Evolutionary conservation across 2,888 invertebrate genomes (phyloP), one percentile per base, ranked within the genome.

Genomic region (Ophonus ardosiacus): DNA sequence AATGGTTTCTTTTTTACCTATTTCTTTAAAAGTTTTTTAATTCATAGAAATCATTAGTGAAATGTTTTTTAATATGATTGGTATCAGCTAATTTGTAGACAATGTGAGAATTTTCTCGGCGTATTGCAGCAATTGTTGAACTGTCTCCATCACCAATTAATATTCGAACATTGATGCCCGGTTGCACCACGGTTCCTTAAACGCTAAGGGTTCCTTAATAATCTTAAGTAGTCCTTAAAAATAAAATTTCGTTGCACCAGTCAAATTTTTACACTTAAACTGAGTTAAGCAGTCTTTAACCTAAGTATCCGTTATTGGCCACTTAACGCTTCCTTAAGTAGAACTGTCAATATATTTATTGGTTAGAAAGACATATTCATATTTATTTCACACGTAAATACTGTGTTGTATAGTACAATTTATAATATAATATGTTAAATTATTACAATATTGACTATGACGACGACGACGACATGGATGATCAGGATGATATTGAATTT

Each of bases 11-110:
- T 85, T 85, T 85, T 15, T 83, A 85, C 51, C 86, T 63, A 86
- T 88, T 83, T 81, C 80, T 82, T 59, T 71, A 85, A 17, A 51
- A 76, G 65, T 68, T 65, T 85, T 59, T 21, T 87, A 57, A 51
- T 86, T 87, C n/a, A 71, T 71, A 88, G 38, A 88, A 86, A 13
- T 87, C 87, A 8, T 81, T 86, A 13, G 65, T 83, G 40, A 88
- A 86, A 81, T 87, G 84, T 85, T 87, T 87, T 61, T 83, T 85
- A 10, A 87, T 51, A 63, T 87, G 86, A 85, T 88, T 88, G 87
- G 82, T 87, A 84, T 13, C 24, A 24, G 24, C 24, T 24, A 24
- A 24, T 24, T 24, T 24, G 24, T 24, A 24, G 24, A 24, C 24
- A 24, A 3, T 24, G 24, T 24, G 3, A 24, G 24, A 24, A 24